Evolutionary conservation across 1,140 invertebrate species (phyloP), one percentile per base, ranked within the genome.

Genomic region (Drosophila kanapiae): DNA sequence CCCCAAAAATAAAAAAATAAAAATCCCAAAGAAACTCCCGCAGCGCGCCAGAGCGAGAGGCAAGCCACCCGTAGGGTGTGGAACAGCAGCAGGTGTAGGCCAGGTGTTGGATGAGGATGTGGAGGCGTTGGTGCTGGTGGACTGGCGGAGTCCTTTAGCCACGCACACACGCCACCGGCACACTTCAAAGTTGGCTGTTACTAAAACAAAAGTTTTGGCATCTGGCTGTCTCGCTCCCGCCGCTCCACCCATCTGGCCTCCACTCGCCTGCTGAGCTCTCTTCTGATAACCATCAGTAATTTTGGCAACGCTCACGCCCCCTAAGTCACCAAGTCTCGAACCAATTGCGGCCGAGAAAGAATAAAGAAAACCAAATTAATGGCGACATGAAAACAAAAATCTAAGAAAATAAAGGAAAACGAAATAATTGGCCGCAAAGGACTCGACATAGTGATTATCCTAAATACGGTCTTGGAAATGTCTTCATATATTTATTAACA

Each of bases 251-350:
- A 48, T 67, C 45, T 27, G 45, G 64, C 40, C 38, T 29, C 35
- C 16, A 35, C 27, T 9, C 18, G 38, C 47, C 18, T 38, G 10
- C 37, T 11, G 82, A 51, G 47, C 68, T 71, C 80, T 74, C 71
- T 80, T 78, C 81, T 90, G 84, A 88, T 88, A 90, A 78, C 80
- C 77, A 88, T 88, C 85, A 81, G 84, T 88, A 88, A 88, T 87
- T 87, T 88, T 23, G 62, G 64, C 53, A 61, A 65, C 56, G 65
- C 68, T 67, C 62, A 84, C 80, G 77, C 80, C 84, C 65, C 62
- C 27, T 29, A 75, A 75, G 60, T 74, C 68, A 58, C 42, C 43
- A 59, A 57, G 45, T 49, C 60, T 38, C 49, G 23, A 42, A 49
- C 31, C 58, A 53, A 82, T 77, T 86, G 83, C 83, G 84, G 67